Percentiles rank a stretch among this genome's conserved stretches.
phyloP scores from a whole-genome alignment of 2,797 vertebrate species.

The Notolepis coatsorum region DNA sequence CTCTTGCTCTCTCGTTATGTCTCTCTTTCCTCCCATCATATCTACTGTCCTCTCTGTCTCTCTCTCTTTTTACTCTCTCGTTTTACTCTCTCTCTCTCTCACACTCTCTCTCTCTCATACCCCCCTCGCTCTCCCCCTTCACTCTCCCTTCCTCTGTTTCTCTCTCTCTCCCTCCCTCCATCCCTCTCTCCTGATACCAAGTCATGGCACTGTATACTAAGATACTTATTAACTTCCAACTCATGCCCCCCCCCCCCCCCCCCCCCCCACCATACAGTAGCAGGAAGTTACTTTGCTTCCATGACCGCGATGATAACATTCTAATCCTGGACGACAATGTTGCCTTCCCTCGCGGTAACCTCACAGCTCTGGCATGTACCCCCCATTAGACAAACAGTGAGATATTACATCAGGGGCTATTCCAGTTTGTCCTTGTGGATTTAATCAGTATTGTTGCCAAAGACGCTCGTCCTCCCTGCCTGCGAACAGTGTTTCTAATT shows the following conservation, averaged over 20 bases:
- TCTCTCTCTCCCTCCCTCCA: too few species aligned
- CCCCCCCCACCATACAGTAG: too few species aligned
- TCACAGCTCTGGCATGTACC: background rate
- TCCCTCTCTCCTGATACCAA: background rate
- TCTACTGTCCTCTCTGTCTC: background rate
- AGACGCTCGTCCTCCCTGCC: background rate
- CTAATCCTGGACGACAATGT: conserved; percentile 20
- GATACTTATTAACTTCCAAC: conserved; percentile 9
- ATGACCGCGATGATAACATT: conserved; percentile 36
- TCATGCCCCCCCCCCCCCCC: too few species aligned
- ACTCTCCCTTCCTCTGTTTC: too few species aligned
- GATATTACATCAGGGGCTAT: background rate
- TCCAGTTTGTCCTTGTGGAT: background rate
- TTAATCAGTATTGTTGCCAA: background rate
- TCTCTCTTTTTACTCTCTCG: background rate
- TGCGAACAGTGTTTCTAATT: background rate
- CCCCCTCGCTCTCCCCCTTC: background rate
- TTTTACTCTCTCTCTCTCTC: background rate
- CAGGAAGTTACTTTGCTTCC: conserved; percentile 61
- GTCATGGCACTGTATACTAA: background rate
- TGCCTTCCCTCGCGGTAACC: conserved; percentile 15
- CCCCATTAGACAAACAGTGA: conserved; percentile 23
- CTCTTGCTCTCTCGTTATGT: background rate
- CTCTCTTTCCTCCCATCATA: background rate
- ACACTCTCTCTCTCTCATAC: background rate